Evolutionary conservation across 2,113 vertebrate species (phyloP), one percentile per base, ranked within the genome.

Genomic region (Trochalopteron elliotii): DNA sequence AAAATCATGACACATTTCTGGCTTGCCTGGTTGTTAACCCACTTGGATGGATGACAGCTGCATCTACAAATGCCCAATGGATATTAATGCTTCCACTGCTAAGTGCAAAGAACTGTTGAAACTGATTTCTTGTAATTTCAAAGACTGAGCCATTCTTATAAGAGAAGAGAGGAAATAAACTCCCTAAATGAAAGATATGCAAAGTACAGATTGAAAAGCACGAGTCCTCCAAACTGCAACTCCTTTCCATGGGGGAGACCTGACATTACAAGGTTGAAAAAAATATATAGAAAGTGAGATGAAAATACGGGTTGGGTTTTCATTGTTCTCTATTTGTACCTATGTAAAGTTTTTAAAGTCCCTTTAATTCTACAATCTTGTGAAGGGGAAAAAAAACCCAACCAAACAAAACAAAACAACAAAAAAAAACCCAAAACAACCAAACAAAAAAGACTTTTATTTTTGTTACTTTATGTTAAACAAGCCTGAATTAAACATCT

Each of bases 151-250:
- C 9, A 50, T 67, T 84, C n/a, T 47, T 84, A 23, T 1, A 67
- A 35, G 23, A 55, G 33, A 42, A 53, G 4, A 27, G 22, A 79
- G 39, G 24, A 60, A 77, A 20, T 9, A 80, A 87, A 57, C 4
- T 5, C 9, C 9, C 21, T 59, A 64, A 92, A 63, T 39, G 10
- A 78, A 74, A 59, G 9, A 19, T 14, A 64, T 9, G 9, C 5
- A 79, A 69, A 33, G 4, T 23, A 40, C 13, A 60, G 15, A 30
- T 45, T 35, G 24, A 40, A 60, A 50, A 57, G 7, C 0, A 0
- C 28, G 16, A 19, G 21, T 68, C 9, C 11, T 33, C 20, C n/a
- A 53, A 60, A 63, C 6, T 27, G 14, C 21, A 63, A 13, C 14
- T 63, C 8, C 27, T 47, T 78, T 63, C 39, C 17, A 10, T 15